Evolutionary conservation across 1,140 invertebrate species (phyloP), one percentile per base, ranked within the genome.

Genomic region (Popillia japonica): DNA sequence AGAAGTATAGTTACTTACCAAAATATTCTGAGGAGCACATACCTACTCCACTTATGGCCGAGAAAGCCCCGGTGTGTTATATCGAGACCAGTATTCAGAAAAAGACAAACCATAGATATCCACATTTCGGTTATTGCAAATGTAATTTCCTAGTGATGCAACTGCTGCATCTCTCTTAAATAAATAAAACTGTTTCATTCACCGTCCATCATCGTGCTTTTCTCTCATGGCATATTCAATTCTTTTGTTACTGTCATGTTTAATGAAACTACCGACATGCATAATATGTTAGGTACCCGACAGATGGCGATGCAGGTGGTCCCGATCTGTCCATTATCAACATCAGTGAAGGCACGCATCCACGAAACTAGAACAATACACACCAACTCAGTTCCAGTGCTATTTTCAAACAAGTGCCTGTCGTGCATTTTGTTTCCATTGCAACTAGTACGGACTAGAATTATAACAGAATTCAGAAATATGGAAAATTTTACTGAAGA

Each of bases 271-370:
- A 55, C 48, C 48, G 6, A 6, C 48, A n/a, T 17, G 48, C 48
- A 55, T 55, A 55, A 55, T 55, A n/a, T n/a, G 14, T n/a, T 14
- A 17, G 14, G 10, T 55, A 55, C 17, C 48, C 11, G 48, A 17
- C 48, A 55, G 48, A 55, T 55, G 48, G 48, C 48, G 48, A 55
- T 17, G 48, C 48, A 55, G 48, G 48, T 55, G 48, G 48, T 55
- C 48, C n/a, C 17, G 14, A 17, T 55, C 14, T 3, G 48, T 17
- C 17, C 14, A 55, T 17, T 55, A n/a, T 55, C 48, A n/a, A n/a
- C n/a, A 55, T 17, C 14, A 55, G 48, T n/a, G 14, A 55, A n/a
- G 14, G 11, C 17, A 17, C 2, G 48, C 48, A 17, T 55, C 48
- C 48, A 55, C 48, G 17, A 55, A 20, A n/a, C 14, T 17, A n/a